These are phyloP conservation scores for Drosophila watanabei DNA, from an alignment of 1,140 invertebrate species.

Conservation along the genomic window DNA sequence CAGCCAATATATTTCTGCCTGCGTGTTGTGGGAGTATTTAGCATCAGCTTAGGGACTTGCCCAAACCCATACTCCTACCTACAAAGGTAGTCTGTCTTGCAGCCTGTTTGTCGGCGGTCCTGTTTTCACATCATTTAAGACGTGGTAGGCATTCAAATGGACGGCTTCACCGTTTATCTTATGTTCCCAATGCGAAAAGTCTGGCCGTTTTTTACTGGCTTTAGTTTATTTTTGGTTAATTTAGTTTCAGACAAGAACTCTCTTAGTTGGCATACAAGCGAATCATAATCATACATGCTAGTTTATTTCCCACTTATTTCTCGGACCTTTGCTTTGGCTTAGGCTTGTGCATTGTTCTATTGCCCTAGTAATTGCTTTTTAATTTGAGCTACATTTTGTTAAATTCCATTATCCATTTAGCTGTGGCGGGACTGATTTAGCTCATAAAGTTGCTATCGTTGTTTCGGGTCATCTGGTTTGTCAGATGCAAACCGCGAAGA, in stretches of 20 bases:
- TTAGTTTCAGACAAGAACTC: conserved; percentile 50
- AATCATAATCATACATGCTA: conserved; percentile 49
- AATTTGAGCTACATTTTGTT: conserved; percentile 51
- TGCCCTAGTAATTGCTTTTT: conserved; percentile 56
- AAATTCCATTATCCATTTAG: conserved; percentile 58
- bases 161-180: conserved; percentile 14
- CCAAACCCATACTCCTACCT: not conserved
- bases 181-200: conserved; percentile 39
- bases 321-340: not conserved
- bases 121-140: conserved; percentile 69
- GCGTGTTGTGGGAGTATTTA: conserved; percentile 41
- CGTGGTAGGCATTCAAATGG: conserved; percentile 71
- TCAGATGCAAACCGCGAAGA: conserved; percentile 37
- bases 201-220: conserved; percentile 14
- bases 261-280: conserved; percentile 7
- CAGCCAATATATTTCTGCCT: conserved; percentile 46
- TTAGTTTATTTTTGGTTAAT: conserved; percentile 62
- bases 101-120: conserved; percentile 36
- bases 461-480: conserved; percentile 17
- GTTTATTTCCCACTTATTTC: conserved; percentile 31
- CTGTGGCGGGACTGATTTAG: conserved; percentile 5
- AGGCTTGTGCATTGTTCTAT: not conserved
- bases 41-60: conserved; percentile 16
- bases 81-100: conserved; percentile 4
- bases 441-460: conserved; percentile 1